Conservation (phyloP, 2,113 vertebrate genomes). For the Channa argus region DNA sequence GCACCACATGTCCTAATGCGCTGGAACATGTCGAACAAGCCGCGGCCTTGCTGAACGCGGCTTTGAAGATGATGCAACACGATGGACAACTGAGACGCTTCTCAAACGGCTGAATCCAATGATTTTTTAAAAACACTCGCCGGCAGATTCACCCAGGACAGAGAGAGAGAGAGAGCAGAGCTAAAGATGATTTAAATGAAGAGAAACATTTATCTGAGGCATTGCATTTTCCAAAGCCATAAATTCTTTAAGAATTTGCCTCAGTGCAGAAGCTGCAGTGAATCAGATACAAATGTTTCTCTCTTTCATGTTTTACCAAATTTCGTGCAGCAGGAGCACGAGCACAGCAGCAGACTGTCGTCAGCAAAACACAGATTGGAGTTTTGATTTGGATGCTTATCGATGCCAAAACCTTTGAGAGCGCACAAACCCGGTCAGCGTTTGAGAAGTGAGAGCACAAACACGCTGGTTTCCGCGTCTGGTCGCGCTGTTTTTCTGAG, state of each 20-base stretch:
- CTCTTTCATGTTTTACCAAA: too few relatives aligned
- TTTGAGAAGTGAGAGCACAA: too few relatives aligned
- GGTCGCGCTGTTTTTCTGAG: too few relatives aligned
- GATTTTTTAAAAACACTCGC: constrained; percentile 9
- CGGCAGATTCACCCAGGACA: constrained; percentile 4
- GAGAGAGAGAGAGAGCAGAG: constrained; percentile 7
- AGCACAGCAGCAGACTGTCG: too few relatives aligned
- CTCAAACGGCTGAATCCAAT: constrained; percentile 16
- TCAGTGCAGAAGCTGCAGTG: neutral
- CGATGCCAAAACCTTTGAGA: too few relatives aligned
- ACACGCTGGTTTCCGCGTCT: too few relatives aligned
- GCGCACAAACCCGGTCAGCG: too few relatives aligned
- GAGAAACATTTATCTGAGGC: neutral
- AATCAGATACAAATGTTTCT: neutral
- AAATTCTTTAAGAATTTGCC: neutral
- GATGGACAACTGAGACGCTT: constrained; percentile 37
- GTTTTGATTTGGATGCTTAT: too few relatives aligned
- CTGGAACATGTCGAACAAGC: constrained; percentile 37
- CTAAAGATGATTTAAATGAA: constrained; percentile 1
- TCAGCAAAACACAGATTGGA: too few relatives aligned
- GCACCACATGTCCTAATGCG: constrained; percentile 27
- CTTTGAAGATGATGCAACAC: constrained; percentile 63
- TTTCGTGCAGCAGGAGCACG: too few relatives aligned
- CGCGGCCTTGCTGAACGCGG: constrained; percentile 34
- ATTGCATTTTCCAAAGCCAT: neutral